A percentile compares a stretch with the other conserved stretches of the same genome.
phyloP scores from a whole-genome alignment of 2,888 invertebrate species.

The Dasysyrphus tricinctus region DNA sequence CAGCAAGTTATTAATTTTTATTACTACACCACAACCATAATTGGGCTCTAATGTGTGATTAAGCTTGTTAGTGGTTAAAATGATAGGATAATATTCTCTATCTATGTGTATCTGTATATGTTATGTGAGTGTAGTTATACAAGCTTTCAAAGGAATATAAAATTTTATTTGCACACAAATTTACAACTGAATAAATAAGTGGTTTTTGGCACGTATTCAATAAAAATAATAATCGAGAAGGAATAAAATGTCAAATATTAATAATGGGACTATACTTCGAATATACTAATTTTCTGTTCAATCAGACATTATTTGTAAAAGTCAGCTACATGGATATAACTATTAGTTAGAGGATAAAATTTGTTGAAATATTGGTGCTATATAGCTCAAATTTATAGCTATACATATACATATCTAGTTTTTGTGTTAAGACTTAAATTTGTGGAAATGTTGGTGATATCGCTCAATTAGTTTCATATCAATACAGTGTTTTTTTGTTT shows the following conservation, averaged over 20 bases:
- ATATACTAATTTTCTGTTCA: background rate
- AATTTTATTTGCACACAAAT: constrained; percentile 22
- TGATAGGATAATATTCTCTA: constrained; percentile 24
- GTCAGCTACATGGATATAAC: background rate
- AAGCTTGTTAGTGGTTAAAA: constrained; percentile 59
- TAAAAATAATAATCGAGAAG: background rate
- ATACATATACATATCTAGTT: too few relatives aligned
- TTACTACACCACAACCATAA: constrained; percentile 46
- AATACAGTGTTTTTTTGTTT: too few relatives aligned
- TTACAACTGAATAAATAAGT: constrained; percentile 18
- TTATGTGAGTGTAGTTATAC: background rate
- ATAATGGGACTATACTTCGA: background rate
- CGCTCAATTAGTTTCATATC: too few relatives aligned
- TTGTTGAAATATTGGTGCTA: background rate
- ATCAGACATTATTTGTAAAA: background rate
- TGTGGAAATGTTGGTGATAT: too few relatives aligned
- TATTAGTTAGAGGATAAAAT: background rate
- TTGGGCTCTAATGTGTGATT: constrained; percentile 59
- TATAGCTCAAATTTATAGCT: background rate
- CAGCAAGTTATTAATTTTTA: constrained; percentile 73
- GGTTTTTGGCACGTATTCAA: constrained; percentile 41
- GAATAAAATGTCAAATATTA: constrained; percentile 10
- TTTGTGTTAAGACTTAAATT: too few relatives aligned
- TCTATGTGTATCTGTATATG: background rate
- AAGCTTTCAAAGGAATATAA: constrained; percentile 27